Evolutionary conservation across 1,140 invertebrate species (phyloP).

Genomic region (Scaptomyza hsui): DNA sequence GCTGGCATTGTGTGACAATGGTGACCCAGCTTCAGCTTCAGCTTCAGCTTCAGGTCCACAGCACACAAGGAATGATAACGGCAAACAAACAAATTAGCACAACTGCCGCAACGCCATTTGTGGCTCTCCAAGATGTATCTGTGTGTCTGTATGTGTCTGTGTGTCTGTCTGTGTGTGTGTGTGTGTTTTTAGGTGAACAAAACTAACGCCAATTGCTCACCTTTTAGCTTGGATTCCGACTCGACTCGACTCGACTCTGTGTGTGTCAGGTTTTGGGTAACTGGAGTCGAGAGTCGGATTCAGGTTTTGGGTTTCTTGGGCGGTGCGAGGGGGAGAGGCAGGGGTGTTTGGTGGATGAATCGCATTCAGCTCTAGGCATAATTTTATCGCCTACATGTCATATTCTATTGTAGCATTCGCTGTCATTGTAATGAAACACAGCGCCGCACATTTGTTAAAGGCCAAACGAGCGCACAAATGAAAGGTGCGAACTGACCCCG

Average conservation of each 20-base stretch:
- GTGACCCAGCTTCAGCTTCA: constrained; percentile 57
- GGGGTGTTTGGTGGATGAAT: not conserved
- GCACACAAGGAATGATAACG: constrained; percentile 72
- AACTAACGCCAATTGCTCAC: constrained; percentile 52
- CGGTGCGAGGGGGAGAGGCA: no score
- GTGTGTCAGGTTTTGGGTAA: constrained; percentile 1
- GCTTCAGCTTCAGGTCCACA: constrained; percentile 54
- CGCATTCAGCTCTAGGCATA: constrained; percentile 50
- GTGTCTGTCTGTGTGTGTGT: constrained; percentile 24
- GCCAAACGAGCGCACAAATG: constrained; percentile 73
- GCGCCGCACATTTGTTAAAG: constrained; percentile 74
- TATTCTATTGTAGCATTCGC: constrained; percentile 81
- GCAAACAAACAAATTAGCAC: constrained; percentile 82
- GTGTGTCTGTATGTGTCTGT: constrained; percentile 4
- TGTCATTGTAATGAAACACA: constrained; percentile 79
- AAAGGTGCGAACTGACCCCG: constrained; percentile 77
- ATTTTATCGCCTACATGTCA: constrained; percentile 81
- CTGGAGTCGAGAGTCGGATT: constrained; percentile 1
- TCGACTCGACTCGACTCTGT: constrained; percentile 7
- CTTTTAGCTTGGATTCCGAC: constrained; percentile 44
- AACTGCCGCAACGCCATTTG: constrained; percentile 81
- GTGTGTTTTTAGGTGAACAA: constrained; percentile 36
- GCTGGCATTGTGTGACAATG: constrained; percentile 66
- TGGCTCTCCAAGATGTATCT: constrained; percentile 38
- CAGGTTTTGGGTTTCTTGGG: not conserved